A percentile compares a stretch with the other conserved stretches of the same genome.
Evolutionary conservation across 1,140 invertebrate genomes (phyloP).

Genomic region (Ceratina australensis): DNA sequence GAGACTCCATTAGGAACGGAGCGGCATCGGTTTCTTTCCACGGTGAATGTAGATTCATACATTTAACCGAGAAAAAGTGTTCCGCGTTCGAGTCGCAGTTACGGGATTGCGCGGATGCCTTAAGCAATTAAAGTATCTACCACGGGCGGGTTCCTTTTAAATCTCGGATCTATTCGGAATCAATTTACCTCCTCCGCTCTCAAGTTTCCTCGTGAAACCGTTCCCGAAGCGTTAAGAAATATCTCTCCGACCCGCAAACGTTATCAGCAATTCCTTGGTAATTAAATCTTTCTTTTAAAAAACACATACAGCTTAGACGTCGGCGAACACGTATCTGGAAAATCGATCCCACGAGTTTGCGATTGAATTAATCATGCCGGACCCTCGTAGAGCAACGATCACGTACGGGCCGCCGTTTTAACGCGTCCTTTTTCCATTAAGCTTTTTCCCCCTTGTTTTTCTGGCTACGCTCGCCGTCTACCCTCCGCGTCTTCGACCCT

Average conservation of each 20-base stretch:
- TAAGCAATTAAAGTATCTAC: constrained; percentile 15
- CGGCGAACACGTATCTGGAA: not conserved
- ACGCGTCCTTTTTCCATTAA: constrained; percentile 47
- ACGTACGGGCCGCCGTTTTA: constrained; percentile 20
- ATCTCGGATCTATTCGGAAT: not conserved
- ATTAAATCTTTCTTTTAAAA: no score
- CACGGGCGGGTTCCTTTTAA: not conserved
- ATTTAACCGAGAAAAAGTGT: constrained; percentile 10
- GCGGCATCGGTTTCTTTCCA: not conserved
- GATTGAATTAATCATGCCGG: constrained; percentile 15
- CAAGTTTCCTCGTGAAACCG: no score
- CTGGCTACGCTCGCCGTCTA: not conserved
- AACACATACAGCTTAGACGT: no score
- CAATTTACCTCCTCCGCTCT: no score
- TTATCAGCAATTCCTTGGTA: no score
- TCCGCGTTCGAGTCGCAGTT: not conserved
- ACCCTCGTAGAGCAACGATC: not conserved
- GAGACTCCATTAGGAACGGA: constrained; percentile 5
- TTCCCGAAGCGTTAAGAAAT: no score
- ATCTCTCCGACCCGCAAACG: no score
- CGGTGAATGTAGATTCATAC: not conserved
- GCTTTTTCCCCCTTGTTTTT: not conserved
- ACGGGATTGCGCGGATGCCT: not conserved
- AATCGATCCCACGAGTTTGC: constrained; percentile 5
- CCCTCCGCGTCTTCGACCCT: not conserved